Evolutionary conservation across 1,140 invertebrate genomes (phyloP).

Genomic region (Solenopsis invicta): DNA sequence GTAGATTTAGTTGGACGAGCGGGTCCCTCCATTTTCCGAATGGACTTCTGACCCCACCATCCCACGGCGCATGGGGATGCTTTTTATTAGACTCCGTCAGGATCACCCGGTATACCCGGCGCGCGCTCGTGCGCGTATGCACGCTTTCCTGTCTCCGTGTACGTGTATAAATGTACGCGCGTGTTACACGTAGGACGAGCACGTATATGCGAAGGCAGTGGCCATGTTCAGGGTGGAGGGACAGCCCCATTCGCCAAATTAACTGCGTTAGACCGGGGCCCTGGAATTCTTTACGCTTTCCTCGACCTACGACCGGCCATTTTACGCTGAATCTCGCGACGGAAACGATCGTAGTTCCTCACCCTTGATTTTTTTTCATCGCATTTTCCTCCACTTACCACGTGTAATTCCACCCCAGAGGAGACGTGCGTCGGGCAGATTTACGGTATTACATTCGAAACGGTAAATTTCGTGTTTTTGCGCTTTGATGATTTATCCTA

Average conservation of each 20-base stretch:
- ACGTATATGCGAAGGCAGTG: constrained; percentile 74
- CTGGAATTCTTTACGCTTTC: constrained; percentile 83
- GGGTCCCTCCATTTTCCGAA: constrained; percentile 87
- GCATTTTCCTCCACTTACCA: constrained; percentile 69
- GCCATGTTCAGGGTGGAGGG: constrained; percentile 81
- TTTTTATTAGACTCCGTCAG: constrained; percentile 86
- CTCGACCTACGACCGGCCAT: constrained; percentile 80
- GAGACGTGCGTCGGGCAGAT: constrained; percentile 55
- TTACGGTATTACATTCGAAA: constrained; percentile 50
- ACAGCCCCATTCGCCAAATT: constrained; percentile 86
- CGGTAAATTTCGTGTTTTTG: constrained; percentile 7
- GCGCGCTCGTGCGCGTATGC: not conserved
- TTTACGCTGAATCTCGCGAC: constrained; percentile 81
- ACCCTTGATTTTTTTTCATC: constrained; percentile 37
- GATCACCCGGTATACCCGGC: constrained; percentile 79
- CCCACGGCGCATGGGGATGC: constrained; percentile 81
- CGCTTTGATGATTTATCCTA: constrained; percentile 17
- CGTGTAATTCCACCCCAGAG: constrained; percentile 68
- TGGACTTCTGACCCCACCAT: constrained; percentile 86
- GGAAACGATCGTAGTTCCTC: constrained; percentile 55
- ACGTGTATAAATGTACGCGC: constrained; percentile 40
- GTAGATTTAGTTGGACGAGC: constrained; percentile 86
- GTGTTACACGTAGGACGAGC: constrained; percentile 68
- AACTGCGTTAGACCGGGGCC: constrained; percentile 83
- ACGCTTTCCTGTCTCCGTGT: not conserved